These are phyloP conservation scores for Drosophila imparisetae DNA, from an alignment of 2,888 invertebrate genomes.

Conservation along the genomic window DNA sequence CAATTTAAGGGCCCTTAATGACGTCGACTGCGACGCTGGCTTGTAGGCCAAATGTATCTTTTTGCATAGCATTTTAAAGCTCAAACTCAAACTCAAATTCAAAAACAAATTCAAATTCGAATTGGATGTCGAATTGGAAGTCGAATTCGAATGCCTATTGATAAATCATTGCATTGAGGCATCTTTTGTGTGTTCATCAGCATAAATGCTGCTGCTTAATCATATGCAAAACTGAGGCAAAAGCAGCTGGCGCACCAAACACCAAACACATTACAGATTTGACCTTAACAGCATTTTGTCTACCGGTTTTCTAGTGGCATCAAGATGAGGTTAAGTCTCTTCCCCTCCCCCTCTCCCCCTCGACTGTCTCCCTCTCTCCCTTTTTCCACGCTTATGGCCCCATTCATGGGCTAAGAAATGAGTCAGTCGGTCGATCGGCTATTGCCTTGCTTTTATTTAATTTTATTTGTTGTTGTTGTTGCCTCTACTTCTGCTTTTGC, in stretches of 20 bases:
- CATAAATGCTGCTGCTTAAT: constrained; percentile 39
- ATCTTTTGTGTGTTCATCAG: constrained; percentile 8
- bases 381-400: constrained; percentile 29
- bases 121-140: constrained; percentile 22
- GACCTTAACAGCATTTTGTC: constrained; percentile 72
- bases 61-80: constrained; percentile 53
- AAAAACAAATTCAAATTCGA: constrained; percentile 40
- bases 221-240: constrained; percentile 46
- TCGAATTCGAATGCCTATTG: constrained; percentile 33
- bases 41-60: constrained; percentile 70
- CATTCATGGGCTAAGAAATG: constrained; percentile 64
- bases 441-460: constrained; percentile 35
- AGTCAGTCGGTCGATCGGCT: constrained; percentile 72
- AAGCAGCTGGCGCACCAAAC: constrained; percentile 4
- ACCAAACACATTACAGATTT: constrained; percentile 63
- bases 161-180: constrained; percentile 50
- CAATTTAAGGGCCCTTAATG: constrained; percentile 79
- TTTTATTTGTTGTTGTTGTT: constrained; percentile 22
- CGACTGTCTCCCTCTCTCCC: not conserved
- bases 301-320: constrained; percentile 73
- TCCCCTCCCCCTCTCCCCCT: not conserved
- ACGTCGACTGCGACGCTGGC: constrained; percentile 53
- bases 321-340: constrained; percentile 37
- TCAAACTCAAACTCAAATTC: constrained; percentile 56
- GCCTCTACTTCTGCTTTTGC: constrained; percentile 17